Base-by-base conservation (phyloP, 2,888 invertebrate genomes). In the Parascotia fuliginaria region DNA sequence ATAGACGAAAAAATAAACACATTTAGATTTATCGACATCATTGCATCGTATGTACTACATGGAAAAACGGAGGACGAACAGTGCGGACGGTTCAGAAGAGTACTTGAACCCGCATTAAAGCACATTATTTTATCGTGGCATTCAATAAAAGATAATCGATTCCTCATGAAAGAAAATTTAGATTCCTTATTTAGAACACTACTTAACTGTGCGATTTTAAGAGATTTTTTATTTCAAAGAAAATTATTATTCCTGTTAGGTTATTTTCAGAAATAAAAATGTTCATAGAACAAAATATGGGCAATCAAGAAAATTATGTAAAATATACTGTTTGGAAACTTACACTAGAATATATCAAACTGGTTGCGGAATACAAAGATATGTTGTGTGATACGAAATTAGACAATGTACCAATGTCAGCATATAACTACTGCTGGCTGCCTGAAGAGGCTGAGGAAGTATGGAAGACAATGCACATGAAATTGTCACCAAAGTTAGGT, bases 311-410 rank as follows among this genome's bases (percentile, higher is more conserved):
- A 48, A 70, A 73, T 48, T 80, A 81, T 51, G 46, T 60, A 4
- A 11, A 61, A 0, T 40, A 70, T 15, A 78, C 76, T 11, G 31
- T 33, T 24, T 79, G 77, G 73, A 73, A 65, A 59, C 36, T 81
- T n/a, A 36, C 47, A 1, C 58, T 62, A 4, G 55, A 58, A 43
- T 70, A 73, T 24, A 43, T 69, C 0, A 63, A 53, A 41, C 19
- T 67, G 34, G 32, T 77, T 24, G 49, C 67, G 3, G 57, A 63
- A 49, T 40, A 64, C 37, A 62, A 56, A 33, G 39, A 43, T 6
- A n/a, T n/a, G n/a, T 31, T 58, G 27, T 42, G 9, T 12, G 42
- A 59, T 15, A 22, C 39, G 38, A 55, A 22, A 11, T 14, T 43
- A 19, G 43, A 48, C 5, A 43, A 28, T 4, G 12, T 55, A 27